phyloP scores from a whole-genome alignment of 2,888 invertebrate species.

The Heliconius sara region DNA sequence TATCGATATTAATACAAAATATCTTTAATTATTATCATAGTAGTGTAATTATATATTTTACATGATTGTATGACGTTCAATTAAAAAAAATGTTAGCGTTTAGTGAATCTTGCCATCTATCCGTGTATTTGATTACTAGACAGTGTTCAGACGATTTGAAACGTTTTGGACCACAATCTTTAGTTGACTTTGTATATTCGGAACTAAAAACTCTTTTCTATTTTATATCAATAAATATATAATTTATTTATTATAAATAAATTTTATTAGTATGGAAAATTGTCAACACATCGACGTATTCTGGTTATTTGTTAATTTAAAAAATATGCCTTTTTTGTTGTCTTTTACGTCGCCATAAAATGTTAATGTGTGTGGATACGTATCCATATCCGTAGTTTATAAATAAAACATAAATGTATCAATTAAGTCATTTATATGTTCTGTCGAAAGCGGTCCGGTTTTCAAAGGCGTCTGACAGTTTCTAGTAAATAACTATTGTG shows the following conservation, averaged over 20 bases:
- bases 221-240: neutral
- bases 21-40: slow-evolving; percentile 40
- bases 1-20: slow-evolving; percentile 36
- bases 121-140: slow-evolving; percentile 66
- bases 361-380: slow-evolving; percentile 1
- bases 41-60: slow-evolving; percentile 36
- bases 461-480: slow-evolving; percentile 57
- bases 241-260: neutral
- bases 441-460: neutral
- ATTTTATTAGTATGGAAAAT: neutral
- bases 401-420: neutral
- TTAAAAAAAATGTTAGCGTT: slow-evolving; percentile 77
- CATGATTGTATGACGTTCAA: slow-evolving; percentile 41
- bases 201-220: neutral
- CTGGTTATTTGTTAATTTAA: neutral
- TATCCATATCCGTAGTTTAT: neutral
- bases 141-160: slow-evolving; percentile 55
- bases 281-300: neutral
- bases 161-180: neutral
- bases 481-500: slow-evolving; percentile 63
- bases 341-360: neutral
- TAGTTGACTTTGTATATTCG: neutral
- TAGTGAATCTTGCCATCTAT: slow-evolving; percentile 80
- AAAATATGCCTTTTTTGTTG: neutral
- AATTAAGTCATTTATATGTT: neutral